Evolutionary conservation across 2,888 invertebrate species (phyloP), one percentile per base, ranked within the genome.

Genomic region (Agriopis leucophaearia): DNA sequence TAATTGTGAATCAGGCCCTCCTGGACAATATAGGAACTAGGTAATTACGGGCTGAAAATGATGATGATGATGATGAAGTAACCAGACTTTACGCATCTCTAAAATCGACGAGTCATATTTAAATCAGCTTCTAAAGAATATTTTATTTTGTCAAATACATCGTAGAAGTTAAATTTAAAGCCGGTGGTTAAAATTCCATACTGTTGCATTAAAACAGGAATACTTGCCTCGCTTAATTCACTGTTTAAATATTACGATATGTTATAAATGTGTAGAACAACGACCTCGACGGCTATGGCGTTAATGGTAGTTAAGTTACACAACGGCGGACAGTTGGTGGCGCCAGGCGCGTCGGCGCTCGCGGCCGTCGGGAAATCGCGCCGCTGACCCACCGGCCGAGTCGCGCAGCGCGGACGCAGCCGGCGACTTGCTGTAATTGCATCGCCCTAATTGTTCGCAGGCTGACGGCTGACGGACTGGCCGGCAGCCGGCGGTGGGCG

Each of bases 371-470:
- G 90, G 89, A 89, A 91, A 91, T 88, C 87, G 90, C 89, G 87
- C 82, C 85, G 88, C 82, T 92, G 92, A 92, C 92, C 92, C 89
- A 92, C 85, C 91, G 88, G 87, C 89, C 88, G 88, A 88, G 81
- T 88, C 86, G 86, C 81, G 55, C 64, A 45, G 70, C 16, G 60
- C 63, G 52, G 18, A 27, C 35, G 57, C 69, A 42, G 81, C 73
- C 73, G 76, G 75, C 83, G 84, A 86, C 87, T 87, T 84, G 86
- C 82, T 83, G 87, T 91, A 89, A 92, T 92, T 91, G 90, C 89
- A 83, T 83, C 88, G 93, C 87, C 91, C 92, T 91, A 90, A 90
- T 92, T 92, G 90, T 88, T 78, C 82, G 80, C 79, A 77, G 80
- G 73, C 80, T 77, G 87, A 83, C 82, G 84, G 81, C 83, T 86